Percentiles rank a stretch among this genome's conserved stretches.
Conservation (phyloP, 2,797 vertebrate species). For the Sphaeramia orbicularis region DNA sequence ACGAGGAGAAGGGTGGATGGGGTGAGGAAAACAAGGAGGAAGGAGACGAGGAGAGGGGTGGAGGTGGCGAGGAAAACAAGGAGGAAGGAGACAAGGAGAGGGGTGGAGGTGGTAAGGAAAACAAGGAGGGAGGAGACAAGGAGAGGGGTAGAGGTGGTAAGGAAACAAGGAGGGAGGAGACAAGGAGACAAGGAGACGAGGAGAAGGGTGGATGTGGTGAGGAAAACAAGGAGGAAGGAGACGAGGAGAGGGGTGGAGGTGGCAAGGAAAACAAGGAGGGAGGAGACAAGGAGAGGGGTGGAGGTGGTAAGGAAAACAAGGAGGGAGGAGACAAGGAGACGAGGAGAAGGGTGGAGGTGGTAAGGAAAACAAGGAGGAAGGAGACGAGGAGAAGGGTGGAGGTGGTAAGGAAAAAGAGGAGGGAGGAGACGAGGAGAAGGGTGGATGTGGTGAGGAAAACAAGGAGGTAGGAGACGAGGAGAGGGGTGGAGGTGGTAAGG, state of each 20-base stretch:
- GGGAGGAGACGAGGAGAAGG: too few species aligned
- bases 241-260: neutral
- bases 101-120: neutral
- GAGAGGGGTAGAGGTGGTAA: neutral
- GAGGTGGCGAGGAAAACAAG: neutral
- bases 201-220: conserved; percentile 11
- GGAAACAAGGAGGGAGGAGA: conserved; percentile 14
- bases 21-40: conserved; percentile 21
- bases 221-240: neutral
- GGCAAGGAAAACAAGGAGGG: neutral
- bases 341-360: too few species aligned
- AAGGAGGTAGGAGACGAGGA: too few species aligned
- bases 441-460: too few species aligned
- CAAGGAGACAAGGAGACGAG: conserved; percentile 9
- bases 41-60: neutral
- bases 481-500: too few species aligned
- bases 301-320: too few species aligned
- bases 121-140: too few species aligned
- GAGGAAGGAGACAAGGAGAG: neutral
- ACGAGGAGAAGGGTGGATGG: too few species aligned
- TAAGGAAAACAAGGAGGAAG: neutral
- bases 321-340: too few species aligned
- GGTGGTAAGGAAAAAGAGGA: too few species aligned
- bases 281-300: too few species aligned
- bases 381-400: too few species aligned